Evolutionary conservation across 2,113 vertebrate species (phyloP), one percentile per base, ranked within the genome.

Genomic region (Ailuropoda melanoleuca): DNA sequence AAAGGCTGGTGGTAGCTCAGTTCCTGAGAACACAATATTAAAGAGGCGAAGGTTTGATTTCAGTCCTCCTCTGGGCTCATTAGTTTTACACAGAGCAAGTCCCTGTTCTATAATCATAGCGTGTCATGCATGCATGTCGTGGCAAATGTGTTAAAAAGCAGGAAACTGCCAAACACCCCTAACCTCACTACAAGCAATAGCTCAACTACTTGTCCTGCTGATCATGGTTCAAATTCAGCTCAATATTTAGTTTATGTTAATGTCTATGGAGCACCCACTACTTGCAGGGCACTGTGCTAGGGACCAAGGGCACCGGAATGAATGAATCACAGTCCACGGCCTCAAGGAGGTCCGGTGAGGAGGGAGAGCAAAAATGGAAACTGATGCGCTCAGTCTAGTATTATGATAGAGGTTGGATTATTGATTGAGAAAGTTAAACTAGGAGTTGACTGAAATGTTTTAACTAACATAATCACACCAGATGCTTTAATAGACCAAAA

Each of bases 91-190:
- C 66, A 91, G 50, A 92, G 50, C 43, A 94, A 97, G n/a, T 46
- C 19, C 26, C 12, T 62, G 39, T 78, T 80, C 37, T 93, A 37
- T 88, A 95, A 95, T 96, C 88, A 97, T 60, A 95, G 82, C 39
- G 37, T 93, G 85, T 78, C 82, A 90, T 34, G 34, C 43, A 77
- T 26, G 48, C 14, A 29, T 58, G 43, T 95, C 60, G 58, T 95
- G 15, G 88, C 34, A 4, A 95, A 95, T 80, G 56, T 78, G 77
- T 97, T 91, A 97, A 87, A 96, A 97, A 91, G 68, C 58, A 77
- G 26, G 50, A 89, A 82, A 72, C 70, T 88, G 48, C 85, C 60
- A 87, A 80, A 85, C 46, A 80, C 4, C 58, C 88, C 46, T 90
- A 88, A 85, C 17, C 43, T 55, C 50, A 86, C 81, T 91, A 66